These are phyloP conservation scores for Heliconius hermathena DNA, from an alignment of 1,140 invertebrate genomes.

Conservation along the genomic window DNA sequence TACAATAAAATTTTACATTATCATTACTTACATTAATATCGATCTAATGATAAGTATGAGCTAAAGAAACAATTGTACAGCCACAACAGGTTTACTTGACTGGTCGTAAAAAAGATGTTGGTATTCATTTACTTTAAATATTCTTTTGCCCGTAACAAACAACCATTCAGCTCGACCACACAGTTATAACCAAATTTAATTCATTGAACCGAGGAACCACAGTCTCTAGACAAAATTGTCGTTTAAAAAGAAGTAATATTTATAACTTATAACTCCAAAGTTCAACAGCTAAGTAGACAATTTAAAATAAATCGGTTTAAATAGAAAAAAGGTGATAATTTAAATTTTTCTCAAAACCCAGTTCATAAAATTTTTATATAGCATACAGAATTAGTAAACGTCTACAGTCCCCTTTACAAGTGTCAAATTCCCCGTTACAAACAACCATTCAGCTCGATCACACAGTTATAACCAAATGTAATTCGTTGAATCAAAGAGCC, in stretches of 20 bases:
- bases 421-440: background rate
- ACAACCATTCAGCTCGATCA: background rate
- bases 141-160: background rate
- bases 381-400: too few relatives aligned
- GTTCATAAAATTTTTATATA: too few relatives aligned
- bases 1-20: too few relatives aligned
- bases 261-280: background rate
- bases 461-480: background rate
- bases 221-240: conserved; percentile 10
- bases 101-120: background rate
- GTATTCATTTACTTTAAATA: background rate
- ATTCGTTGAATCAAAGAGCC: background rate
- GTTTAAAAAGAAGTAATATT: background rate
- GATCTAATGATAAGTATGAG: too few relatives aligned
- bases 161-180: background rate
- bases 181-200: conserved; percentile 8
- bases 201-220: background rate
- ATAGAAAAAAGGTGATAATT: too few relatives aligned
- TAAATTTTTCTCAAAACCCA: too few relatives aligned
- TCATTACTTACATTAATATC: too few relatives aligned
- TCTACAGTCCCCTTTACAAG: too few relatives aligned
- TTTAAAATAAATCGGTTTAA: too few relatives aligned
- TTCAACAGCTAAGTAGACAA: too few relatives aligned
- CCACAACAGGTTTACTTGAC: background rate
- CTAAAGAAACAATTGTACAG: background rate